Evolutionary conservation across 2,888 invertebrate genomes (phyloP).

Genomic region (Polylopha cassiicola): DNA sequence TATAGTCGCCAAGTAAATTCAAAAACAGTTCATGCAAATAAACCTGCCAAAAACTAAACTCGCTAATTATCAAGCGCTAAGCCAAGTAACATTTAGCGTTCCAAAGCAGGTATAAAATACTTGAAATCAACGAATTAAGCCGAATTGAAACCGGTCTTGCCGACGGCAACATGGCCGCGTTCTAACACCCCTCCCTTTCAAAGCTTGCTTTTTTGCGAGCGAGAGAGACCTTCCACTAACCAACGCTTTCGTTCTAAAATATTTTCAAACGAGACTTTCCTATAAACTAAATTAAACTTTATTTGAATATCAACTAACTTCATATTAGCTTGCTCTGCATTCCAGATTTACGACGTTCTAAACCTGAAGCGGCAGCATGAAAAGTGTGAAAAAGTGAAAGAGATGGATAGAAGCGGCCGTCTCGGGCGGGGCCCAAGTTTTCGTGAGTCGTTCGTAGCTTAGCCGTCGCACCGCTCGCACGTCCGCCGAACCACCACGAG

Average conservation of each 20-base stretch:
- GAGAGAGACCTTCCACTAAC: constrained; percentile 71
- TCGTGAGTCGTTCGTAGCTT: constrained; percentile 76
- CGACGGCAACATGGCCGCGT: constrained; percentile 71
- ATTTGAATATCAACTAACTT: neutral
- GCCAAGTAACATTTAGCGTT: constrained; percentile 18
- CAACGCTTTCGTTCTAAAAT: constrained; percentile 74
- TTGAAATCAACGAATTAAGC: constrained; percentile 68
- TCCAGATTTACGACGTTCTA: constrained; percentile 31
- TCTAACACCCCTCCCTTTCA: constrained; percentile 46
- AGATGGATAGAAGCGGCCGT: constrained; percentile 74
- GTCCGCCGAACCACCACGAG: constrained; percentile 30
- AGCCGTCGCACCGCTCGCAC: constrained; percentile 64
- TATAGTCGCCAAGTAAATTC: too few relatives aligned
- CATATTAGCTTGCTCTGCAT: constrained; percentile 22
- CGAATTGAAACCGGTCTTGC: constrained; percentile 73
- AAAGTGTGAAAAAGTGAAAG: constrained; percentile 77
- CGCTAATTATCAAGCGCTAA: constrained; percentile 5
- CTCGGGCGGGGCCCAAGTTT: constrained; percentile 76
- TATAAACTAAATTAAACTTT: constrained; percentile 29
- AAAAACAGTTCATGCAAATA: too few relatives aligned
- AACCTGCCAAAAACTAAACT: constrained; percentile 5
- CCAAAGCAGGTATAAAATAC: constrained; percentile 46
- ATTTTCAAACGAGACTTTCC: constrained; percentile 53
- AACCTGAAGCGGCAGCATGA: constrained; percentile 43
- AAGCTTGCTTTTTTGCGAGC: constrained; percentile 73